These are phyloP conservation scores for Operophtera brumata DNA, from an alignment of 2,888 invertebrate species.

Conservation along the genomic window DNA sequence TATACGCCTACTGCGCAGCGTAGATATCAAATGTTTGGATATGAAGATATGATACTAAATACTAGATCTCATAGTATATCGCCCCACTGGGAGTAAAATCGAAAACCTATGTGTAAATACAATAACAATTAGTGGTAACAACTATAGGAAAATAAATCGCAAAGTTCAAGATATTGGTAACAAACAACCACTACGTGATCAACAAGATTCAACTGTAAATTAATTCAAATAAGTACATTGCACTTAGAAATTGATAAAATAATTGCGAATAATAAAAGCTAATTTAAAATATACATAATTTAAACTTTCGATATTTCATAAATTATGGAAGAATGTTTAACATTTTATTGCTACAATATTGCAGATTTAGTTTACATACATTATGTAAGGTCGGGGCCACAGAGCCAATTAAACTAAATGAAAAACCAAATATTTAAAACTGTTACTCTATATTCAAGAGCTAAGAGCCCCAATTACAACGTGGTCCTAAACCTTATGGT, in stretches of 20 bases:
- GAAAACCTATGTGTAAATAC: not conserved
- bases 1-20: no score
- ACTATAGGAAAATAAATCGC: slow-evolving; percentile 2
- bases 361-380: not conserved
- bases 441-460: slow-evolving; percentile 17
- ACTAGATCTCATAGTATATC: no score
- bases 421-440: slow-evolving; percentile 12
- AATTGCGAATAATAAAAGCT: slow-evolving; percentile 20
- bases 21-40: no score
- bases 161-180: slow-evolving; percentile 14
- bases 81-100: no score
- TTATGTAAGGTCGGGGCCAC: slow-evolving; percentile 14
- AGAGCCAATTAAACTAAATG: slow-evolving; percentile 8
- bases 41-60: no score
- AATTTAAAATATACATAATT: slow-evolving; percentile 3
- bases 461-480: slow-evolving; percentile 30
- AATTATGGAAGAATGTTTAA: slow-evolving; percentile 1
- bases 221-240: slow-evolving; percentile 22
- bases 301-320: not conserved
- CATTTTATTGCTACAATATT: slow-evolving; percentile 15
- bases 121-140: slow-evolving; percentile 21
- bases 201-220: not conserved
- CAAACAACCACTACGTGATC: not conserved
- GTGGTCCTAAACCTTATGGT: slow-evolving; percentile 39
- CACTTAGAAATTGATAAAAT: slow-evolving; percentile 12